Base-by-base conservation (phyloP, 2,113 vertebrate species). In the Herpailurus yagouaroundi region DNA sequence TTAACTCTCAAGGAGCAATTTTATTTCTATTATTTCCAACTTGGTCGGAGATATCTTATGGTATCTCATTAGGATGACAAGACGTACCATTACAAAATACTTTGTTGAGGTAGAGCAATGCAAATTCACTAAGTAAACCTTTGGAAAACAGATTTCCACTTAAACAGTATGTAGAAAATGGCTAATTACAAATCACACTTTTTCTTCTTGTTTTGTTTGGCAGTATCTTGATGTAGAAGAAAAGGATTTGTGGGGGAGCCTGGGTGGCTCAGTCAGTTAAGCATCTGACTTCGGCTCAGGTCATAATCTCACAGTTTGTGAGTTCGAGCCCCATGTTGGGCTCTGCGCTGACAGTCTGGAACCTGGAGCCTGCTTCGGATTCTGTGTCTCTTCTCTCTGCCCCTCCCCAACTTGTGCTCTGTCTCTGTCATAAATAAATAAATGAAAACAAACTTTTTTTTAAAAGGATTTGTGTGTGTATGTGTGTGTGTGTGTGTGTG, bases 21-120 rank as follows among this genome's bases (percentile, higher is more conserved):
- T 91, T 79, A 52, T 92, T 96, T 82, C 29, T 55, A 52, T 90
- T 63, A 38, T 66, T 95, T 80, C 93, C 60, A 79, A 86, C 27
- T 91, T 89, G 23, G 71, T 95, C 13, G 19, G 41, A 60, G 66
- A 95, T 29, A 19, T 2, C 19, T 93, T 81, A 41, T 19, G 31
- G 7, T 55, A 14, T 85, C n/a, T 15, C 50, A 66, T 3, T 29
- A 94, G 74, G 27, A n/a, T 94, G 33, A 92, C 36, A 87, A 79
- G 66, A 66, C 89, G 2, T 16, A 73, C 7, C 45, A 36, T 36
- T 60, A 91, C 38, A 48, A 87, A 90, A 92, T 82, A 66, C 15
- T 74, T 90, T 55, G 48, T 74, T 82, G 60, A 69, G 31, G 27
- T 57, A 2, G 6, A 88, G 38, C 48, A 50, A 60, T 48, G 38